Conservation (phyloP, 2,797 vertebrate genomes). For the Natrix natrix region DNA sequence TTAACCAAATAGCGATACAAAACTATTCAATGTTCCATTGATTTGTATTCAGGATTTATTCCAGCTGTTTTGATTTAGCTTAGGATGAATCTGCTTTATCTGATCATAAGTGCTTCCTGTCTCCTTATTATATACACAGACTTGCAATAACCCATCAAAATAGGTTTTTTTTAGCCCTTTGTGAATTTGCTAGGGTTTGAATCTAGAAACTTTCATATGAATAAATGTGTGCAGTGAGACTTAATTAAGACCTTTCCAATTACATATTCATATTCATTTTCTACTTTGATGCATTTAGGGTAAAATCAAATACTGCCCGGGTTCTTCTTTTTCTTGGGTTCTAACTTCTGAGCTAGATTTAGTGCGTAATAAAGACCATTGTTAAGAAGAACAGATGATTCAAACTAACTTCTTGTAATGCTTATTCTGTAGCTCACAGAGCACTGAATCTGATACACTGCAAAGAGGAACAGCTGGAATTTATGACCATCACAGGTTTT, state of each 20-base stretch:
- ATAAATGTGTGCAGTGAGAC: not conserved
- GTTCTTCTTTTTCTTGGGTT: not conserved
- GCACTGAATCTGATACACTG: constrained; percentile 61
- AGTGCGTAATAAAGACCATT: constrained; percentile 51
- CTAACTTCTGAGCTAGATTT: constrained; percentile 55
- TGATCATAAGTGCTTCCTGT: not conserved
- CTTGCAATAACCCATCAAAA: not conserved
- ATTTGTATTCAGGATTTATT: constrained; percentile 38
- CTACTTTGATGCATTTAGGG: constrained; percentile 33
- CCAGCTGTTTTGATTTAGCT: constrained; percentile 33
- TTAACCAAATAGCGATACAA: not conserved
- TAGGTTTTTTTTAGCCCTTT: not conserved
- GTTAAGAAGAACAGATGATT: constrained; percentile 64
- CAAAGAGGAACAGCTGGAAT: constrained; percentile 58
- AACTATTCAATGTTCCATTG: not conserved
- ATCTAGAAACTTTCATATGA: not conserved
- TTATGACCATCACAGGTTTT: constrained; percentile 53
- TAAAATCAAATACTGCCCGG: constrained; percentile 28
- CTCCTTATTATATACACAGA: not conserved
- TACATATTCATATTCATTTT: constrained; percentile 41
- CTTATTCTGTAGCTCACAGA: constrained; percentile 71
- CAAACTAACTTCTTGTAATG: constrained; percentile 67
- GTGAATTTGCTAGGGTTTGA: not conserved
- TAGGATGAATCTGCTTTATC: not conserved
- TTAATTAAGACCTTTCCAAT: not conserved